Percentiles rank a stretch among this genome's conserved stretches.
These are phyloP conservation scores for Formicarius rufipectus DNA, from an alignment of 2,113 vertebrate species.

Conservation along the genomic window DNA sequence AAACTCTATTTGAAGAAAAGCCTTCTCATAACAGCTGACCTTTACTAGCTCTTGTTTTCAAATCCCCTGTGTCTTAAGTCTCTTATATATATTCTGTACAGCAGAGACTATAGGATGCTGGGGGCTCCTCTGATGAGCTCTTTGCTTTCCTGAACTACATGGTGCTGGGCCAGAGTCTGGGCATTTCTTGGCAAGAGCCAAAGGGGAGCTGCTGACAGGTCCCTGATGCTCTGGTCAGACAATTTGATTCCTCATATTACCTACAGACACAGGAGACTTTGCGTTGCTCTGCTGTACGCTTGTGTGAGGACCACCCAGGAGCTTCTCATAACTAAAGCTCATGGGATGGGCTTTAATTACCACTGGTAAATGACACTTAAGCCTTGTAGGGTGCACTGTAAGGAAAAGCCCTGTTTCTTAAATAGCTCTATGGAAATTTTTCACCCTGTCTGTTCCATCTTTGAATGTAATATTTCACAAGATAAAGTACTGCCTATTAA, in stretches of 20 bases:
- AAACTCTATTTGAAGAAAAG: constrained; percentile 50
- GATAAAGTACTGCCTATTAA: background rate
- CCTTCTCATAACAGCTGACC: constrained; percentile 50
- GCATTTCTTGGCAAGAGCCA: background rate
- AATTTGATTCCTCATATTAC: background rate
- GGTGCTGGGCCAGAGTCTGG: background rate
- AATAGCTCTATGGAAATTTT: background rate
- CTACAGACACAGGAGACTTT: background rate
- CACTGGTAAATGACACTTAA: background rate
- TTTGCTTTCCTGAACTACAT: background rate
- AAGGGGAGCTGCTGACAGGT: background rate
- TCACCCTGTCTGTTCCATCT: background rate
- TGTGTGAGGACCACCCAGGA: background rate
- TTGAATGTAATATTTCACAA: background rate
- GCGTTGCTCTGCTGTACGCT: background rate
- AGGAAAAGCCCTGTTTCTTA: background rate
- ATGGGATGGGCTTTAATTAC: background rate
- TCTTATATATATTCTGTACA: background rate
- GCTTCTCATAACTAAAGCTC: background rate
- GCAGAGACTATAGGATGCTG: background rate
- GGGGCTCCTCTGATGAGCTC: background rate
- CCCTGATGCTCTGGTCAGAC: background rate
- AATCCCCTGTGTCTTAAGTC: background rate
- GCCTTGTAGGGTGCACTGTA: background rate
- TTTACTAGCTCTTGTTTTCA: constrained; percentile 31